phyloP scores from a whole-genome alignment of 35 echinoderm and acorn worm species.

The Heliocidaris tuberculata region DNA sequence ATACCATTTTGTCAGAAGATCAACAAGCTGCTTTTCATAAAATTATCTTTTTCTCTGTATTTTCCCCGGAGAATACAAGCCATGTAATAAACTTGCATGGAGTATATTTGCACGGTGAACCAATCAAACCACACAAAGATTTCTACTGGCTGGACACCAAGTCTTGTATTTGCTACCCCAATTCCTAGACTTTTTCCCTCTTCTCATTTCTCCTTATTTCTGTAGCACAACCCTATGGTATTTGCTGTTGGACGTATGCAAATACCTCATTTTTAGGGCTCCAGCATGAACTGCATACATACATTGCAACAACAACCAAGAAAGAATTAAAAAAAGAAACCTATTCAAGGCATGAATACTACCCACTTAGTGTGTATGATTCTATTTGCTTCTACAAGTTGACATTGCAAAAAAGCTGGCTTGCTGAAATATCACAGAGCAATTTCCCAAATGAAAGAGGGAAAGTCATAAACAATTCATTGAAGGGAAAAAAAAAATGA shows the following conservation, averaged over 20 bases:
- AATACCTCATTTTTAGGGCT: background rate
- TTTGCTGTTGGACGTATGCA: constrained; percentile 1
- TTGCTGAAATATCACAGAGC: background rate
- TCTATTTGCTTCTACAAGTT: constrained; percentile 28
- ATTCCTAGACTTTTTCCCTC: background rate
- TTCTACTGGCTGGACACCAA: background rate
- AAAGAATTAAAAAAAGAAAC: constrained; percentile 2
- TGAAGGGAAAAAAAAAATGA: background rate
- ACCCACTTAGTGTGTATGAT: background rate
- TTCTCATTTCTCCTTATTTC: constrained; percentile 13
- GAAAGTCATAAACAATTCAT: background rate
- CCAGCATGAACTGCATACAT: constrained; percentile 30
- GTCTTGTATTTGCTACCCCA: background rate
- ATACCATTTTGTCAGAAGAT: background rate
- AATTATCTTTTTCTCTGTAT: background rate
- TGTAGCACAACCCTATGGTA: background rate
- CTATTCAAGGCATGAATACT: background rate
- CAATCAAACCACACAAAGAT: constrained; percentile 27
- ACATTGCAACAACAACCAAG: constrained; percentile 31
- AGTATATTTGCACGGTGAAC: constrained; percentile 14
- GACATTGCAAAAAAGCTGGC: background rate
- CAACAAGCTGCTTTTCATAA: background rate
- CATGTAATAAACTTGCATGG: constrained; percentile 19
- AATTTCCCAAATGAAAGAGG: background rate
- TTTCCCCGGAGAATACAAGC: background rate